Base-by-base conservation (phyloP, 2,888 invertebrate species). In the Encarsia formosa region DNA sequence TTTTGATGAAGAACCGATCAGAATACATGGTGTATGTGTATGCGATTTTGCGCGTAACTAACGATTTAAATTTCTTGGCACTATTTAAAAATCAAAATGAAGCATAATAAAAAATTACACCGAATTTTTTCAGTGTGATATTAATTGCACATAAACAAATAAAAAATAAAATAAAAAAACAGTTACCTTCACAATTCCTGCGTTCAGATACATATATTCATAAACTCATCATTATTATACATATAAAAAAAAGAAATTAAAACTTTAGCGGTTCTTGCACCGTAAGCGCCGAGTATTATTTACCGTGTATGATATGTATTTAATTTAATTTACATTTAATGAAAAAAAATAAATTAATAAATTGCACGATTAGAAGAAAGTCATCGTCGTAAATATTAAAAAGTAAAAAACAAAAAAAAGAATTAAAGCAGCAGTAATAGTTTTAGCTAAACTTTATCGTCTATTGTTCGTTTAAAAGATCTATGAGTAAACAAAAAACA, bases 261-360 rank as follows among this genome's bases (percentile, higher is more conserved):
- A 26, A 34, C 44, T 16, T 18, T 13, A 16, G 24, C 48, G 35
- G 45, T 43, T 56, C 49, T 56, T 56, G 46, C 45, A 52, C 47
- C 51, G 55, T 49, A 19, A 19, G 45, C 37, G 46, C 49, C 49
- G 46, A 56, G 43, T 47, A 56, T 56, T 49, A 56, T 56, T 56
- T 56, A 42, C 40, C 39, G 22, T 56, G 52, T 56, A 56, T 39
- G 44, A 39, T 52, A 56, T 56, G 49, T 56, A 56, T 56, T 56
- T 49, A 49, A 46, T 49, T 49, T 37, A 26, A 50, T 45, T 49
- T 13, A n/a, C n/a, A n/a, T n/a, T n/a, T n/a, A n/a, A n/a, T n/a
- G n/a, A n/a, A n/a, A n/a, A n/a, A n/a, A n/a, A n/a, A 15, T 24
- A 24, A 16, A 40, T 37, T 26, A 26, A 49, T 35, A n/a, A n/a